A percentile compares a stretch with the other conserved stretches of the same genome.
phyloP scores from a whole-genome alignment of 2,113 vertebrate species.

The Maccullochella peelii region DNA sequence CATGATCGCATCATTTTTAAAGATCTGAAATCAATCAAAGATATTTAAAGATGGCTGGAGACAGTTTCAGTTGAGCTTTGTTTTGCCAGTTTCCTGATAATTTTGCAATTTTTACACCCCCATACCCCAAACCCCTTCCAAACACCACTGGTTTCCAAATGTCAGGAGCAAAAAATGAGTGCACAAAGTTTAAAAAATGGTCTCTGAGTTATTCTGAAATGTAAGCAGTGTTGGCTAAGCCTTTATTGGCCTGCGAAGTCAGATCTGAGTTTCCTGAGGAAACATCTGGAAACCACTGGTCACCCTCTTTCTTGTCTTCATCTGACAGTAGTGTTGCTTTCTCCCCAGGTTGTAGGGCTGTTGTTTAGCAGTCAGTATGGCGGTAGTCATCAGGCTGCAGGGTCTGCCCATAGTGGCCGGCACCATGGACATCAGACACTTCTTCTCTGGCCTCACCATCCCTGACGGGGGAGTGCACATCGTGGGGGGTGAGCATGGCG shows the following conservation, averaged over 20 bases:
- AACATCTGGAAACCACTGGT: slow-evolving; percentile 72
- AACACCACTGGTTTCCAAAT: slow-evolving; percentile 70
- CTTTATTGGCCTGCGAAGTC: neutral
- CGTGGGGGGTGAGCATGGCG: slow-evolving; percentile 99
- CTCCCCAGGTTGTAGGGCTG: slow-evolving; percentile 95
- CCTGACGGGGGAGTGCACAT: slow-evolving; percentile 99
- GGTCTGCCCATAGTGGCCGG: slow-evolving; percentile 99
- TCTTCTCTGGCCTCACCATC: slow-evolving; percentile 99
- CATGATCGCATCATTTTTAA: slow-evolving; percentile 5
- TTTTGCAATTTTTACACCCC: neutral
- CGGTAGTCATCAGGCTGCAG: slow-evolving; percentile 99
- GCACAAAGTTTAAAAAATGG: neutral
- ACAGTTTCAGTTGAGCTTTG: neutral
- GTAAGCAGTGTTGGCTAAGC: neutral
- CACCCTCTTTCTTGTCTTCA: slow-evolving; percentile 64
- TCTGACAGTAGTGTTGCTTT: slow-evolving; percentile 98
- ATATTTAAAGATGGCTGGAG: slow-evolving; percentile 3
- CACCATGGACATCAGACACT: slow-evolving; percentile 99
- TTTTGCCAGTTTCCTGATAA: slow-evolving; percentile 16
- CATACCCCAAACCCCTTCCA: neutral
- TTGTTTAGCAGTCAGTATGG: slow-evolving; percentile 99
- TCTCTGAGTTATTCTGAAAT: slow-evolving; percentile 14
- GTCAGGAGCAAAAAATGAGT: slow-evolving; percentile 28
- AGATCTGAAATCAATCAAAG: slow-evolving; percentile 2
- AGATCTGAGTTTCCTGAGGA: neutral